These are phyloP conservation scores for Trachelus stipa DNA, from an alignment of 2,888 invertebrate genomes.

Conservation along the genomic window DNA sequence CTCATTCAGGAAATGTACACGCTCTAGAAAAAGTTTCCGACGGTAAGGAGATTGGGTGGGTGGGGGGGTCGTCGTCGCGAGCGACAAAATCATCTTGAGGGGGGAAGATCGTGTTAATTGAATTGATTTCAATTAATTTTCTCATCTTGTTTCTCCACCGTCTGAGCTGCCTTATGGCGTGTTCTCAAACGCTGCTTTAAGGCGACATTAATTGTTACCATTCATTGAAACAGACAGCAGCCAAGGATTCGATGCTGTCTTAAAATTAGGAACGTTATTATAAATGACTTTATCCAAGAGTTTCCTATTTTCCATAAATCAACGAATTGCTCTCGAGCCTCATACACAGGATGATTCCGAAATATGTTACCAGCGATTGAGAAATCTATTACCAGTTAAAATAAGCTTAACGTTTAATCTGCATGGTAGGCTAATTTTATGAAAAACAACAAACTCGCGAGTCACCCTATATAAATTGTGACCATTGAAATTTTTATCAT, in stretches of 20 bases:
- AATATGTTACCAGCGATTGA: background rate
- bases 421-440: too few species aligned
- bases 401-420: background rate
- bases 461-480: too few species aligned
- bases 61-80: background rate
- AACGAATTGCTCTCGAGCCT: background rate
- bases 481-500: too few species aligned
- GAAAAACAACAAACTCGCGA: too few species aligned
- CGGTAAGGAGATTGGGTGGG: too few species aligned
- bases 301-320: background rate
- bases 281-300: background rate
- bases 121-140: background rate
- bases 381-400: background rate
- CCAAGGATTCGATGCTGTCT: background rate
- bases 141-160: background rate
- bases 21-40: background rate
- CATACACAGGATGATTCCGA: background rate
- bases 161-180: background rate
- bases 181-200: background rate
- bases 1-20: background rate
- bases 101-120: background rate
- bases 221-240: background rate
- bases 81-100: background rate
- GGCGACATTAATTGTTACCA: background rate
- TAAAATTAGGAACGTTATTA: background rate